phyloP scores from a whole-genome alignment of 2,113 vertebrate genomes.

The Ifrita kowaldi region DNA sequence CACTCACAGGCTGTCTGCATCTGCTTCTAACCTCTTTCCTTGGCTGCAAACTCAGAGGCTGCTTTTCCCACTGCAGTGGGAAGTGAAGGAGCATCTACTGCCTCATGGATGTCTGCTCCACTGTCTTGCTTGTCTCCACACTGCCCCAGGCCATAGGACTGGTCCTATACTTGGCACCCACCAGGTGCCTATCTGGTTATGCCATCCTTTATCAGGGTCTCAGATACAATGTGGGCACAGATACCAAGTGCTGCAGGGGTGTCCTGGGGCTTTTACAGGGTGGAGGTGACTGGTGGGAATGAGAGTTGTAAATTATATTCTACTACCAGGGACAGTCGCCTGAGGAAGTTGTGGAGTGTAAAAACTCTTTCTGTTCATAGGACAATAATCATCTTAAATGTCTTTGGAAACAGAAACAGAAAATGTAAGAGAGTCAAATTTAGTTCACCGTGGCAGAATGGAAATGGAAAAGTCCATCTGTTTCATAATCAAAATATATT shows the following conservation, averaged over 20 bases:
- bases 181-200: rapidly evolving
- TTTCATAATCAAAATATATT: neutral
- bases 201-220: neutral
- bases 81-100: neutral
- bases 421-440: neutral
- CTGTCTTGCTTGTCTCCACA: rapidly evolving
- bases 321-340: neutral
- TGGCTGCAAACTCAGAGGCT: neutral
- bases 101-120: neutral
- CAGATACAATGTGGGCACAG: rapidly evolving
- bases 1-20: neutral
- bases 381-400: neutral
- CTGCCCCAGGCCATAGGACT: rapidly evolving
- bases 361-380: neutral
- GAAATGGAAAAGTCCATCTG: neutral
- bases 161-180: neutral
- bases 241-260: neutral
- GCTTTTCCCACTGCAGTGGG: neutral
- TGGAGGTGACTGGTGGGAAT: neutral
- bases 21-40: neutral
- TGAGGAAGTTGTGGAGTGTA: neutral
- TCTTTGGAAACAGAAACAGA: neutral
- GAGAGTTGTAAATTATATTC: neutral
- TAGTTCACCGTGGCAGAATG: neutral
- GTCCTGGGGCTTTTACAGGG: neutral